Conservation (phyloP, 2,797 vertebrate species). For the Manis javanica region DNA sequence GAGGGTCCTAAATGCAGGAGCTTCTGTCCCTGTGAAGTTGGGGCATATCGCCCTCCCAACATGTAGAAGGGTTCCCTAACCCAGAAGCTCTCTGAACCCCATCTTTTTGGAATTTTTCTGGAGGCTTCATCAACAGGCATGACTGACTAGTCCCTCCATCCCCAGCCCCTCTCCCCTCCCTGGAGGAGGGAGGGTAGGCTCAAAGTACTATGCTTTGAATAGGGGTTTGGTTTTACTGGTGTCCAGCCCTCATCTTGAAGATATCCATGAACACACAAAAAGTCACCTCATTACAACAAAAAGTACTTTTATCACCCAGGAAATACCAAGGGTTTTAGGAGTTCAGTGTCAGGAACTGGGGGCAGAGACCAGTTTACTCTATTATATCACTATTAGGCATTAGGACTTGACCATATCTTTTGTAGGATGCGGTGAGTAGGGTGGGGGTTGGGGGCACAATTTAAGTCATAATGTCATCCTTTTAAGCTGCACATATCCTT, state of each 20-base stretch:
- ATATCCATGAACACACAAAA: background rate
- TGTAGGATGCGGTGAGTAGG: background rate
- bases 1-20: background rate
- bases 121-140: no score
- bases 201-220: background rate
- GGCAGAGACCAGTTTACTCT: background rate
- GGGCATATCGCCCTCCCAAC: background rate
- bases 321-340: background rate
- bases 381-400: background rate
- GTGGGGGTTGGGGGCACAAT: background rate
- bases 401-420: background rate
- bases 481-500: background rate
- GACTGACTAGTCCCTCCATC: background rate
- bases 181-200: background rate
- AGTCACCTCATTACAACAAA: background rate
- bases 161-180: background rate
- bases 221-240: background rate
- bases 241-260: background rate
- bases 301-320: background rate
- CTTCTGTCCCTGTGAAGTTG: background rate
- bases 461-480: background rate
- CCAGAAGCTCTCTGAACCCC: background rate
- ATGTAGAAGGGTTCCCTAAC: background rate
- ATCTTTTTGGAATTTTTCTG: background rate
- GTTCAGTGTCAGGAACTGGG: background rate